Conservation (phyloP, 2,888 invertebrate species). For the Nymphalis polychloros region DNA sequence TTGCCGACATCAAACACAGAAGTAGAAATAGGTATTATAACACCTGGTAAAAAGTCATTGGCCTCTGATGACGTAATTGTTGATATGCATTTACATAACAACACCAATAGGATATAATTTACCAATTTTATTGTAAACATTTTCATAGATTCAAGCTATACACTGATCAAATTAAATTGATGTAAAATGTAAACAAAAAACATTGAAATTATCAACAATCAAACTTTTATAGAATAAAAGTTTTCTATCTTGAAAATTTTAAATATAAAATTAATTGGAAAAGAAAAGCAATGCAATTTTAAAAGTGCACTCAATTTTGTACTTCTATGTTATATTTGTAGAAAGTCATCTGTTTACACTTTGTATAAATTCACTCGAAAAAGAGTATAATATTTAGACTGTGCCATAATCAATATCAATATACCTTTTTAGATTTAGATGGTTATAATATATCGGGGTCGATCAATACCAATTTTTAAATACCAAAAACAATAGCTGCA, state of each 20-base stretch:
- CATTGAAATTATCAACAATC: neutral
- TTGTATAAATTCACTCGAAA: neutral
- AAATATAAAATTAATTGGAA: too few species aligned
- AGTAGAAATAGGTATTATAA: constrained; percentile 58
- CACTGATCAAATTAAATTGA: neutral
- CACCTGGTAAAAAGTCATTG: constrained; percentile 74
- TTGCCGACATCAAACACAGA: constrained; percentile 75
- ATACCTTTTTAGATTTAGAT: neutral
- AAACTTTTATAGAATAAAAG: too few species aligned
- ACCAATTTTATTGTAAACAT: constrained; percentile 1
- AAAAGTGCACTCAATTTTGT: too few species aligned
- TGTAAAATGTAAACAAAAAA: neutral
- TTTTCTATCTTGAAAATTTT: too few species aligned
- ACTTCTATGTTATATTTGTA: too few species aligned
- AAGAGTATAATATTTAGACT: neutral
- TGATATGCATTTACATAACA: constrained; percentile 78
- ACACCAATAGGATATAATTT: constrained; percentile 30
- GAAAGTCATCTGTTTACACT: neutral
- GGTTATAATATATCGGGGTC: neutral
- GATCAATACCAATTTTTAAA: neutral
- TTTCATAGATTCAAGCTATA: neutral
- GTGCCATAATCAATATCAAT: constrained; percentile 1
- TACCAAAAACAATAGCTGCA: neutral
- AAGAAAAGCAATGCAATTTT: too few species aligned
- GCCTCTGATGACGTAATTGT: constrained; percentile 81